phyloP scores from a whole-genome alignment of 2,888 invertebrate species.

The Gryllus longicercus region DNA sequence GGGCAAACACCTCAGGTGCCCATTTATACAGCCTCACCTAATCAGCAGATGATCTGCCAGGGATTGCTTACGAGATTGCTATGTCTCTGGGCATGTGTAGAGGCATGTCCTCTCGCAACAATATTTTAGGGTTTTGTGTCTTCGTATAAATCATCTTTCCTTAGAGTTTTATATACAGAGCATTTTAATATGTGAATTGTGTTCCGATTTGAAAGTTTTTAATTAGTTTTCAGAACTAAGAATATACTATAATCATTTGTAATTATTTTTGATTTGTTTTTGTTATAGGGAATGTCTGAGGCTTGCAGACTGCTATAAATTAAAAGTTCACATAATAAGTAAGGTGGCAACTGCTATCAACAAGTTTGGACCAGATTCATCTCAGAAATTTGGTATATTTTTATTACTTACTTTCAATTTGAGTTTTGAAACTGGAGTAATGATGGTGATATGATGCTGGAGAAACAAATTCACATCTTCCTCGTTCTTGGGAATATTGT shows the following conservation, averaged over 20 bases:
- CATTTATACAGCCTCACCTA: too few species aligned
- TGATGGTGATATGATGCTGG: neutral
- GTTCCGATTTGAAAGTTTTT: too few species aligned
- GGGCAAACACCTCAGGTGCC: too few species aligned
- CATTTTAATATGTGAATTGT: neutral
- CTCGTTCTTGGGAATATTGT: neutral
- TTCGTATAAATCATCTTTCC: neutral
- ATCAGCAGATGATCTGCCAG: too few species aligned
- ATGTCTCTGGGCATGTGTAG: too few species aligned
- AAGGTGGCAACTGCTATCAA: constrained; percentile 67
- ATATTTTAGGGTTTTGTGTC: too few species aligned
- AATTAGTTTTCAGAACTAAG: too few species aligned
- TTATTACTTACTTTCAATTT: neutral
- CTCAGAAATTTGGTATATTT: constrained; percentile 67
- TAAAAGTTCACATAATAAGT: constrained; percentile 73
- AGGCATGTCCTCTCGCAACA: too few species aligned
- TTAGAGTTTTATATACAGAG: neutral
- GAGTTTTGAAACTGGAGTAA: neutral
- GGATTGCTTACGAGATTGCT: too few species aligned
- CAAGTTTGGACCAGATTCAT: constrained; percentile 69
- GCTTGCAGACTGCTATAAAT: constrained; percentile 68
- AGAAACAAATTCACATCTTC: neutral
- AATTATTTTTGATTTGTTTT: constrained; percentile 22
- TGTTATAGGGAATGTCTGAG: constrained; percentile 64
- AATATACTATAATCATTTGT: neutral